Conservation (phyloP, 2,113 vertebrate genomes). For the Stictonetta naevosa region DNA sequence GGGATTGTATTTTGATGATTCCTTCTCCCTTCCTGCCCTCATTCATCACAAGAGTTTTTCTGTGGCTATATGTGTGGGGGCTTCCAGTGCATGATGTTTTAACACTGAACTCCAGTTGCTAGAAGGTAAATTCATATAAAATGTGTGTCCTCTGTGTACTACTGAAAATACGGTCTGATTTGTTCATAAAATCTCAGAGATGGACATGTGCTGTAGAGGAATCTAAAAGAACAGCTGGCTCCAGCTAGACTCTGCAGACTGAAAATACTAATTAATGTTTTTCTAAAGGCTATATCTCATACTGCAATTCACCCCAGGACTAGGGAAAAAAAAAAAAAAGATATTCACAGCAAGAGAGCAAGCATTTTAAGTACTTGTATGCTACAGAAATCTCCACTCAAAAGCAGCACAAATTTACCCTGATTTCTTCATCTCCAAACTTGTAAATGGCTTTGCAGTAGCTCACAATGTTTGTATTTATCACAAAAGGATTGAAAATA, state of each 20-base stretch:
- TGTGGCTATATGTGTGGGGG: not conserved
- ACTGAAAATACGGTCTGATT: not conserved
- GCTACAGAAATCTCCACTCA: not conserved
- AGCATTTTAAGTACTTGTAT: not conserved
- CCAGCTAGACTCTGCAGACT: not conserved
- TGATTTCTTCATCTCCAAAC: not conserved
- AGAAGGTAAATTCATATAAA: not conserved
- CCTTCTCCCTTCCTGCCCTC: not conserved
- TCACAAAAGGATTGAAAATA: not conserved
- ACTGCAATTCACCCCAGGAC: conserved; percentile 2
- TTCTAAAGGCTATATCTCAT: conserved; percentile 31
- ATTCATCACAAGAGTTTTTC: not conserved
- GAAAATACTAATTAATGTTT: conserved; percentile 53
- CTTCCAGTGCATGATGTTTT: not conserved
- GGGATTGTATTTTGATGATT: not conserved
- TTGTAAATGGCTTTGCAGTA: not conserved
- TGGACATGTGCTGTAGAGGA: not conserved
- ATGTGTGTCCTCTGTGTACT: not conserved
- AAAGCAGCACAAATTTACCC: not conserved
- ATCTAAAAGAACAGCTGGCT: conserved; percentile 36
- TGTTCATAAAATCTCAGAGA: not conserved
- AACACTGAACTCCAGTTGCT: not conserved
- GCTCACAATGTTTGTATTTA: not conserved
- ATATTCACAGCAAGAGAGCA: not conserved
- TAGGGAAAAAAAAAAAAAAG: not conserved